These are phyloP conservation scores for Microhierax caerulescens DNA, from an alignment of 2,797 vertebrate species.

Conservation along the genomic window DNA sequence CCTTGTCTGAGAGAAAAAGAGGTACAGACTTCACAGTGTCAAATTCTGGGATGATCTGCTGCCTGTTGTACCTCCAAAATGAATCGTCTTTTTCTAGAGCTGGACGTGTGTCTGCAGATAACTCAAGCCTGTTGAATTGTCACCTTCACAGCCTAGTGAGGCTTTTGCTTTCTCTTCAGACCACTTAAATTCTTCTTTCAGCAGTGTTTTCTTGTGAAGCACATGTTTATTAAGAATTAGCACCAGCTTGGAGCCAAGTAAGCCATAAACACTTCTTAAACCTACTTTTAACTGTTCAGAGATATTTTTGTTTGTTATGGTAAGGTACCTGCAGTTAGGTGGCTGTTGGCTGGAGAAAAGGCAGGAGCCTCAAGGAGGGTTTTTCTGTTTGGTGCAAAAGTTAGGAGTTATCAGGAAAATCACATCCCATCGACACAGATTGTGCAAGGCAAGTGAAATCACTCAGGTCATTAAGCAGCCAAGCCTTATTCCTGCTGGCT, in stretches of 20 bases:
- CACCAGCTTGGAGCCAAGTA: background rate
- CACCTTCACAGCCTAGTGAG: background rate
- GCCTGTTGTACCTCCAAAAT: background rate
- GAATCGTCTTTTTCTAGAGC: background rate
- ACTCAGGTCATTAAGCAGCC: background rate
- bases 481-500: background rate
- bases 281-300: background rate
- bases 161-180: background rate
- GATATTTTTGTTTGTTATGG: background rate
- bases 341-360: background rate
- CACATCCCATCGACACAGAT: fast-evolving
- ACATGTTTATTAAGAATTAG: background rate
- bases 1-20: background rate
- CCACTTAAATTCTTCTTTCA: background rate
- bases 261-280: background rate
- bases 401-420: background rate
- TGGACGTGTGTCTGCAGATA: background rate
- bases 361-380: background rate
- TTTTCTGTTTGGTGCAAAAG: background rate
- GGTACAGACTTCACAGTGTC: background rate
- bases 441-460: background rate
- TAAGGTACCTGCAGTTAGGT: background rate
- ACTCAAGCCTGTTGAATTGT: background rate
- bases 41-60: background rate
- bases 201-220: background rate